Percentiles rank a stretch among this genome's conserved stretches.
These are phyloP conservation scores for Bilobella aurantiaca DNA, from an alignment of 1,140 invertebrate species.

Conservation along the genomic window DNA sequence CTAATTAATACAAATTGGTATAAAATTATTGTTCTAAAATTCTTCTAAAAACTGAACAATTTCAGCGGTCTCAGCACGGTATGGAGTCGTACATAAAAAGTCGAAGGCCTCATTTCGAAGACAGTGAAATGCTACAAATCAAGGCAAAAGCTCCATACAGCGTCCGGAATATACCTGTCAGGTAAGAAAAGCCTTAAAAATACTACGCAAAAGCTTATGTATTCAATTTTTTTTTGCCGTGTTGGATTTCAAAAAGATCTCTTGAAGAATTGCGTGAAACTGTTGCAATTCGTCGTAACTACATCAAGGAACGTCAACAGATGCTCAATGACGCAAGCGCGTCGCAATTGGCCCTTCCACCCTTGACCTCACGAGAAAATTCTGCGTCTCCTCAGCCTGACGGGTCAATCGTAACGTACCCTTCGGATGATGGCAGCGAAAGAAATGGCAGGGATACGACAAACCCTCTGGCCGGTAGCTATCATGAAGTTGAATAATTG, in stretches of 20 bases:
- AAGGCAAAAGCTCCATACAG: neutral
- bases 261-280: neutral
- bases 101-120: neutral
- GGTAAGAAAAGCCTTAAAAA: no score
- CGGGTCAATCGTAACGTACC: neutral
- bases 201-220: no score
- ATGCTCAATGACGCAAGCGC: neutral
- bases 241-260: no score
- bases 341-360: neutral
- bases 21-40: no score
- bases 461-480: no score
- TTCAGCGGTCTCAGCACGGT: neutral
- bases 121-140: neutral
- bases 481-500: no score
- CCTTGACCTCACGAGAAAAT: neutral
- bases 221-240: neutral
- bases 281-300: constrained; percentile 7
- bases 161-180: neutral
- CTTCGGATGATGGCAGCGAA: neutral
- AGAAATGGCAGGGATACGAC: no score
- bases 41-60: neutral
- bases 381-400: neutral
- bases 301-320: constrained; percentile 1
- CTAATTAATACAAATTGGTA: no score
- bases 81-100: constrained; percentile 1